Evolutionary conservation across 2,113 vertebrate species (phyloP).

Genomic region (Danionella cerebrum): DNA sequence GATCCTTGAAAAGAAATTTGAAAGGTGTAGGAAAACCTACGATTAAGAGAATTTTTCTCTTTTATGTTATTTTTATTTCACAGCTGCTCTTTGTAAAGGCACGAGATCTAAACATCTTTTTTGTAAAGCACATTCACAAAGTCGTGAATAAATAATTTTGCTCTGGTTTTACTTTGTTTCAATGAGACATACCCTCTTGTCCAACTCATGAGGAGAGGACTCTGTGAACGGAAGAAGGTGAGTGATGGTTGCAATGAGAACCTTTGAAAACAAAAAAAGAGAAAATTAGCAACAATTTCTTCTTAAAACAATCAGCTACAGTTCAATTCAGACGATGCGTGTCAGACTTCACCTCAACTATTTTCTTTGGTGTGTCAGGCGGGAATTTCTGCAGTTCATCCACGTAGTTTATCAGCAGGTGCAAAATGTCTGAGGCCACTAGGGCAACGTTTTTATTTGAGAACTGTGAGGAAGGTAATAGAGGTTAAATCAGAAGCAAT

Average conservation of each 20-base stretch:
- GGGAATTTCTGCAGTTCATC: constrained; percentile 87
- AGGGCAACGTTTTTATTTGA: constrained; percentile 94
- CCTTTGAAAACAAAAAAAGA: constrained; percentile 70
- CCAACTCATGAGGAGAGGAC: constrained; percentile 89
- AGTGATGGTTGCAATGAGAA: constrained; percentile 95
- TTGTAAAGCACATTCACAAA: too few species aligned
- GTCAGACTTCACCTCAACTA: constrained; percentile 77
- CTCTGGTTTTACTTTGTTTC: neutral
- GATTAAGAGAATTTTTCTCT: too few species aligned
- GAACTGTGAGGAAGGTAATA: constrained; percentile 67
- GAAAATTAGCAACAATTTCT: neutral
- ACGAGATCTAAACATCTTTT: too few species aligned
- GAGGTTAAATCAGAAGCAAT: neutral
- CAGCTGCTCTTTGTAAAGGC: too few species aligned
- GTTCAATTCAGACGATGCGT: neutral
- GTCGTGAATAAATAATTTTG: too few species aligned
- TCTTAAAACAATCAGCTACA: neutral
- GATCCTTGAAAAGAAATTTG: too few species aligned
- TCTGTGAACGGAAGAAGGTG: constrained; percentile 87
- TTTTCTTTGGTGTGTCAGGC: constrained; percentile 86
- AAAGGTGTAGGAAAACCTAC: too few species aligned
- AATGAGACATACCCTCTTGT: constrained; percentile 79
- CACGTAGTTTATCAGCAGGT: constrained; percentile 86
- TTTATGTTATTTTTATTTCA: too few species aligned
- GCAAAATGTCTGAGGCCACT: constrained; percentile 91